phyloP scores from a whole-genome alignment of 2,888 invertebrate genomes.

The Nomada ferruginata region DNA sequence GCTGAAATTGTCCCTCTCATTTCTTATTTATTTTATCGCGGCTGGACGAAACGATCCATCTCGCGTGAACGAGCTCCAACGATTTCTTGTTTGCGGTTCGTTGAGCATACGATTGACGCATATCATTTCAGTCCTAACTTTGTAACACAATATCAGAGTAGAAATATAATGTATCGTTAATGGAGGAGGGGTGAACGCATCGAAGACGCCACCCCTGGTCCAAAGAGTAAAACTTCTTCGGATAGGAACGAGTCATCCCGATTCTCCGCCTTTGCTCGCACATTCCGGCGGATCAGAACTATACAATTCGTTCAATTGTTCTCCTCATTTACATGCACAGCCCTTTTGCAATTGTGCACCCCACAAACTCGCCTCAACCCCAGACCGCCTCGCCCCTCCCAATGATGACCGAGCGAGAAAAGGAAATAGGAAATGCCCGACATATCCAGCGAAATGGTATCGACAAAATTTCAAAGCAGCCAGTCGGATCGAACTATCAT shows the following conservation, averaged over 20 bases:
- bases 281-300: background rate
- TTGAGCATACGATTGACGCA: background rate
- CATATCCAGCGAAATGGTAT: background rate
- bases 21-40: conserved; percentile 12
- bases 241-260: conserved; percentile 21
- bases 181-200: background rate
- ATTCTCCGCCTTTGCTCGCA: background rate
- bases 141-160: too few relatives aligned
- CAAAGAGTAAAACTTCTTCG: conserved; percentile 3
- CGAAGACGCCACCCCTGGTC: background rate
- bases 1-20: background rate
- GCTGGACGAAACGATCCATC: conserved; percentile 3
- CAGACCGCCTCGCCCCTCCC: too few relatives aligned
- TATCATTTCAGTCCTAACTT: background rate
- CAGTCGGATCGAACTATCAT: conserved; percentile 35
- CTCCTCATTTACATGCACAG: background rate
- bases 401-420: too few relatives aligned
- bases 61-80: background rate
- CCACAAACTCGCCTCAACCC: too few relatives aligned
- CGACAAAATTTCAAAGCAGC: conserved; percentile 60
- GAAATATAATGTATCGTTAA: background rate
- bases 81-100: background rate
- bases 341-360: too few relatives aligned
- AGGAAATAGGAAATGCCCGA: too few relatives aligned
- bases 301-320: background rate